These are phyloP conservation scores for Tanypteryx hageni DNA, from an alignment of 2,888 invertebrate species.

Conservation along the genomic window DNA sequence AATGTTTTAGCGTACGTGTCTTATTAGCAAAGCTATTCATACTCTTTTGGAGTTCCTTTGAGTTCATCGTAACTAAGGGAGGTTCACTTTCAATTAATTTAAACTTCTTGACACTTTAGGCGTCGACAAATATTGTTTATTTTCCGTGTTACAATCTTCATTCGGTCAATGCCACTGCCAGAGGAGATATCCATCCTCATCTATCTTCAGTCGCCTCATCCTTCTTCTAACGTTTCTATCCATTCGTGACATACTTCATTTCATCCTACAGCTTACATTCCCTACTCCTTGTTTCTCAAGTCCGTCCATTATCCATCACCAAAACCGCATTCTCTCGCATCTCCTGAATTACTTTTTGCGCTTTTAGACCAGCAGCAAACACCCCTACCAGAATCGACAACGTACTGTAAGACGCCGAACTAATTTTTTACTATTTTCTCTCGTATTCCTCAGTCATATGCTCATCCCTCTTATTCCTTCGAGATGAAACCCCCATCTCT, in stretches of 20 bases:
- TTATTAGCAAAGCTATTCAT: too few species aligned
- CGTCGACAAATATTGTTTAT: not conserved
- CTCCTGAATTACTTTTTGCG: not conserved
- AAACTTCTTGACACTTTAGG: conserved; percentile 14
- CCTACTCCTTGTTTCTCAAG: conserved; percentile 21
- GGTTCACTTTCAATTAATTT: too few species aligned
- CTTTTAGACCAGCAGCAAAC: too few species aligned
- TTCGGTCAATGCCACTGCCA: not conserved
- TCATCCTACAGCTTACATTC: not conserved
- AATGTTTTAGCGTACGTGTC: too few species aligned
- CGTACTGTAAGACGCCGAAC: too few species aligned
- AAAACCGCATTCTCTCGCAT: not conserved
- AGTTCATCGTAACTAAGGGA: too few species aligned
- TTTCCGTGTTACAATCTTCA: not conserved
- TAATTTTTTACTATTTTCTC: not conserved
- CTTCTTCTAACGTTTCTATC: not conserved
- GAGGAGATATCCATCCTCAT: not conserved
- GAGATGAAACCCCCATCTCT: not conserved
- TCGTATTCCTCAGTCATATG: not conserved
- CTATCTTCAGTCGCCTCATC: not conserved
- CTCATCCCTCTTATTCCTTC: not conserved
- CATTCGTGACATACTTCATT: not conserved
- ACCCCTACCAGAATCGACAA: too few species aligned
- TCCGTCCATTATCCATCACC: not conserved
- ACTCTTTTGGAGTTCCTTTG: too few species aligned